These are phyloP conservation scores for Laspeyria flexula DNA, from an alignment of 2,888 invertebrate species.

Conservation along the genomic window DNA sequence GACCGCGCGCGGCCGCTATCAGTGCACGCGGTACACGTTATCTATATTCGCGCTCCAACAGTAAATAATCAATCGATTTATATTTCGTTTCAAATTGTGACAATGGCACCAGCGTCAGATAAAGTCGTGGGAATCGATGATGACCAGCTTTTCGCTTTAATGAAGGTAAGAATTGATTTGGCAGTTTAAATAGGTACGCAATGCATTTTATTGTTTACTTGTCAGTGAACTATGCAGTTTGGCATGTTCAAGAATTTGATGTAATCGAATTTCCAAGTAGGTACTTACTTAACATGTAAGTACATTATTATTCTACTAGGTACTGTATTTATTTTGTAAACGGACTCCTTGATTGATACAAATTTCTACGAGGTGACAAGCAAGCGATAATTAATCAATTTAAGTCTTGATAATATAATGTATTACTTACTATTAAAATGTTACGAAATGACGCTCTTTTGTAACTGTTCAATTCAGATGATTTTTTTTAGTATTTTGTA, in stretches of 20 bases:
- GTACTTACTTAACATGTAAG: background rate
- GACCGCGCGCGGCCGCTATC: background rate
- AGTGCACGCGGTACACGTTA: background rate
- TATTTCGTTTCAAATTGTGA: slow-evolving; percentile 35
- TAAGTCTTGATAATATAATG: too few relatives aligned
- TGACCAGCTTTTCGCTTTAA: slow-evolving; percentile 90
- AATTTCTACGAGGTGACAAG: too few relatives aligned
- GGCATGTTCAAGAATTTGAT: too few relatives aligned
- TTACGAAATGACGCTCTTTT: too few relatives aligned
- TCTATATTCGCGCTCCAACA: background rate
- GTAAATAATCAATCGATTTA: background rate
- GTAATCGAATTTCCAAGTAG: background rate
- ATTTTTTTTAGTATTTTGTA: too few relatives aligned
- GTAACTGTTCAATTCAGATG: too few relatives aligned
- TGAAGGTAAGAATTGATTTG: slow-evolving; percentile 87
- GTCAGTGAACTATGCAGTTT: background rate
- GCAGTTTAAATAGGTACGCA: background rate
- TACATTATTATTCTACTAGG: too few relatives aligned
- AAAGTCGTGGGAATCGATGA: slow-evolving; percentile 87
- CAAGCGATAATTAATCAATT: too few relatives aligned
- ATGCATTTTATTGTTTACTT: background rate
- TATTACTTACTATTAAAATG: too few relatives aligned
- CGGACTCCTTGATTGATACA: too few relatives aligned
- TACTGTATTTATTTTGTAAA: too few relatives aligned
- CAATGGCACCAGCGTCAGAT: slow-evolving; percentile 77